A percentile compares a stretch with the other conserved stretches of the same genome.
Evolutionary conservation across 2,113 vertebrate species (phyloP).

Genomic region (Nannobrachium achirus): DNA sequence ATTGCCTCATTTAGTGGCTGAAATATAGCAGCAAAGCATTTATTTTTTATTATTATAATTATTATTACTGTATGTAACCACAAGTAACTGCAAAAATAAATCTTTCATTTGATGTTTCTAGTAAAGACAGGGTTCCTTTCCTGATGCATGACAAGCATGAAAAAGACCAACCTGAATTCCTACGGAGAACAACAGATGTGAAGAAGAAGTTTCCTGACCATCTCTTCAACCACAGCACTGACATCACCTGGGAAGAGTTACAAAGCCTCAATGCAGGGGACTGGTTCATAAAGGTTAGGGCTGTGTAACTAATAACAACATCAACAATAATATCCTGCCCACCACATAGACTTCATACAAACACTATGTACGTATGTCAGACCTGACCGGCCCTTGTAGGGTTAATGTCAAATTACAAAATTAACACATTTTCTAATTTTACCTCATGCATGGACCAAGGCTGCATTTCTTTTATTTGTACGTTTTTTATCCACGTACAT

Average conservation of each 20-base stretch:
- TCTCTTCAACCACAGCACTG: slow-evolving; percentile 50
- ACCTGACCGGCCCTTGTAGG: too few species aligned
- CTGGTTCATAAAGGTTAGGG: slow-evolving; percentile 92
- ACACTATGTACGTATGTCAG: too few species aligned
- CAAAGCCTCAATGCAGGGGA: slow-evolving; percentile 86
- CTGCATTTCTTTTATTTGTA: too few species aligned
- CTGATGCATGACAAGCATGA: slow-evolving; percentile 91
- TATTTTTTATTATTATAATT: too few species aligned
- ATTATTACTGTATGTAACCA: too few species aligned
- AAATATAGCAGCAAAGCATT: background rate
- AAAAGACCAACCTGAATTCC: slow-evolving; percentile 62
- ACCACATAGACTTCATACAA: too few species aligned
- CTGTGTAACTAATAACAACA: background rate
- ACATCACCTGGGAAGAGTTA: slow-evolving; percentile 84
- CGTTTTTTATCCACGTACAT: too few species aligned
- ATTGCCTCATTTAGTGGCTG: background rate
- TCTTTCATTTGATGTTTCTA: slow-evolving; percentile 26
- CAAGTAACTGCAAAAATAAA: too few species aligned
- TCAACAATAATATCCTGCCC: too few species aligned
- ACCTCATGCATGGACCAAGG: too few species aligned
- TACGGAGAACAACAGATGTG: slow-evolving; percentile 88
- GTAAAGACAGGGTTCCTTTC: slow-evolving; percentile 84
- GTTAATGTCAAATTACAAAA: too few species aligned
- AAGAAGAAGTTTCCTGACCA: slow-evolving; percentile 71
- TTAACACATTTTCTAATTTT: too few species aligned